phyloP scores from a whole-genome alignment of 2,113 vertebrate genomes.

The Heteronetta atricapilla region DNA sequence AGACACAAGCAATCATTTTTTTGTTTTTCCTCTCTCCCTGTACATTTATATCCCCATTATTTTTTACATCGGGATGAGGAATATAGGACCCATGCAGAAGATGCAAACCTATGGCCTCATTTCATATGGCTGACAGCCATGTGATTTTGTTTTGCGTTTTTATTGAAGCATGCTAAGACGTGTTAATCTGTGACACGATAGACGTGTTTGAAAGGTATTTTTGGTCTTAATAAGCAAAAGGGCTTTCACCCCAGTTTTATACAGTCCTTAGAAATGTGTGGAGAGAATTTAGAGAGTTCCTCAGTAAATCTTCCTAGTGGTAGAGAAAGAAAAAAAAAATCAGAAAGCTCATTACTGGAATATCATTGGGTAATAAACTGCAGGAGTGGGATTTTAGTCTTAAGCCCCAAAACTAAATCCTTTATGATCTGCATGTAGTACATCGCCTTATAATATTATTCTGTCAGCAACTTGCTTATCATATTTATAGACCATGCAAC shows the following conservation, averaged over 20 bases:
- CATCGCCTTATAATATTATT: conserved; percentile 72
- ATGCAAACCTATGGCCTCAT: neutral
- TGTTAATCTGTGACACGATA: neutral
- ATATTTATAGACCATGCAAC: conserved; percentile 66
- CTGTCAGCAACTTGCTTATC: conserved; percentile 74
- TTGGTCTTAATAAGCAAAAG: conserved; percentile 42
- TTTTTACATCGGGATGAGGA: conserved; percentile 25
- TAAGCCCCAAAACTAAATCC: conserved; percentile 73
- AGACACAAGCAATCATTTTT: neutral
- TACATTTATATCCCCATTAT: neutral
- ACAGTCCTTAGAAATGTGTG: conserved; percentile 64
- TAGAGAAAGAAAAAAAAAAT: conserved; percentile 6
- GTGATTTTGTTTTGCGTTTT: neutral
- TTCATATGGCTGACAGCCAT: conserved; percentile 32
- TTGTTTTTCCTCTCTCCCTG: neutral
- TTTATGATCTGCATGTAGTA: conserved; percentile 74
- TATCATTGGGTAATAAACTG: conserved; percentile 67
- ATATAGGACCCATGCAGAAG: neutral
- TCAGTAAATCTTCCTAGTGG: conserved; percentile 71
- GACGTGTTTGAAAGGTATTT: conserved; percentile 45
- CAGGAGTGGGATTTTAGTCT: conserved; percentile 75
- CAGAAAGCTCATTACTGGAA: conserved; percentile 72
- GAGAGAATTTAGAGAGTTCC: conserved; percentile 70
- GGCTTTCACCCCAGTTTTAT: conserved; percentile 8
- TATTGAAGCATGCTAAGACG: conserved; percentile 41